These are phyloP conservation scores for Myiozetetes cayanensis DNA, from an alignment of 2,113 vertebrate genomes.

Conservation along the genomic window DNA sequence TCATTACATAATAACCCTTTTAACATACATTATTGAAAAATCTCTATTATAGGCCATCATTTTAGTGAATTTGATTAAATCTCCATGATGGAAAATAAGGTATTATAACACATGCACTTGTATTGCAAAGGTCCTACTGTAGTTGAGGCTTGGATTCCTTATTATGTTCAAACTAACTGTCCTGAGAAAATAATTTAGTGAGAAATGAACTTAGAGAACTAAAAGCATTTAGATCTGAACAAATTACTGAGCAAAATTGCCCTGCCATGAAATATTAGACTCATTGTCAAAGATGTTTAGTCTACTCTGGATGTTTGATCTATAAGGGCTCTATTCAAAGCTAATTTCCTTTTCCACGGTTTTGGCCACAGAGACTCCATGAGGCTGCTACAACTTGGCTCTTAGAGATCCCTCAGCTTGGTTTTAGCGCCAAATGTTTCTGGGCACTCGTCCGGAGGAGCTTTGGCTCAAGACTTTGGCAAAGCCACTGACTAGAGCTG, in stretches of 20 bases:
- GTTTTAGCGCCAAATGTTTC: slow-evolving; percentile 20
- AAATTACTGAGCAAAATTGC: slow-evolving; percentile 77
- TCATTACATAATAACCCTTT: slow-evolving; percentile 67
- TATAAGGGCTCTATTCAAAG: slow-evolving; percentile 60
- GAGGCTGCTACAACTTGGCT: slow-evolving; percentile 22
- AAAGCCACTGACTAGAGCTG: slow-evolving; percentile 7
- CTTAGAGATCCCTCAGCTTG: not conserved
- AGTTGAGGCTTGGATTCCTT: not conserved
- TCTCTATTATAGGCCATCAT: slow-evolving; percentile 45
- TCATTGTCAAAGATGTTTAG: slow-evolving; percentile 76
- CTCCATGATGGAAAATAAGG: slow-evolving; percentile 60
- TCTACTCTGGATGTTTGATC: slow-evolving; percentile 69
- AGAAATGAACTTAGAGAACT: slow-evolving; percentile 72
- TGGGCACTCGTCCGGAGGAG: slow-evolving; percentile 36
- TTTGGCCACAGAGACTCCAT: slow-evolving; percentile 19
- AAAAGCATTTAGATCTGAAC: slow-evolving; percentile 68
- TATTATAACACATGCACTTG: slow-evolving; percentile 44
- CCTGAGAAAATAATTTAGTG: slow-evolving; percentile 76
- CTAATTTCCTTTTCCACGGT: slow-evolving; percentile 65
- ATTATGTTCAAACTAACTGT: slow-evolving; percentile 68
- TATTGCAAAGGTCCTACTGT: slow-evolving; percentile 32
- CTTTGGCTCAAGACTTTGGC: slow-evolving; percentile 57
- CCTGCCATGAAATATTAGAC: slow-evolving; percentile 73
- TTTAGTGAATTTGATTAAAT: slow-evolving; percentile 73
- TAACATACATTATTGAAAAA: slow-evolving; percentile 73